Evolutionary conservation across 2,797 vertebrate genomes (phyloP).

Genomic region (Semaprochilodus insignis): DNA sequence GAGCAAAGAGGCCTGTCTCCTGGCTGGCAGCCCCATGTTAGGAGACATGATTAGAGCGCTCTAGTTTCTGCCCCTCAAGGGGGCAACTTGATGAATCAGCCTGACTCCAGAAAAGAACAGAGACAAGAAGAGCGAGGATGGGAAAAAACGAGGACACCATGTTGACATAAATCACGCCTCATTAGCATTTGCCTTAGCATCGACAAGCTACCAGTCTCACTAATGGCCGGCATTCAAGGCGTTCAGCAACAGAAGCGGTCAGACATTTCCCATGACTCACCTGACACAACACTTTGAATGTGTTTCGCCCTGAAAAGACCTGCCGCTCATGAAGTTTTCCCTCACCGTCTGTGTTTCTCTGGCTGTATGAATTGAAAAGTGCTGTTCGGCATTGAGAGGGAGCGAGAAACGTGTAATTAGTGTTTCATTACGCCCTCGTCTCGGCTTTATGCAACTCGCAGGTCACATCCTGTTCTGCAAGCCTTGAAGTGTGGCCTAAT

Average conservation of each 20-base stretch:
- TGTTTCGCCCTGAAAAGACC: conserved; percentile 12
- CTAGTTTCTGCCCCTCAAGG: conserved; percentile 75
- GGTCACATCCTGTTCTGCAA: conserved; percentile 36
- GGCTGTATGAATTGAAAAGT: conserved; percentile 16
- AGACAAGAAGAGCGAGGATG: conserved; percentile 30
- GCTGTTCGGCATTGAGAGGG: conserved; percentile 2
- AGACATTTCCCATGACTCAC: conserved; percentile 12
- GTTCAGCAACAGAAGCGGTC: conserved; percentile 18
- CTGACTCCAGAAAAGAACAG: conserved; percentile 45
- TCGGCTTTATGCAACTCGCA: conserved; percentile 31
- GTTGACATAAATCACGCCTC: conserved; percentile 45
- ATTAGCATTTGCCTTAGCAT: conserved; percentile 21
- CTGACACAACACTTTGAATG: background rate
- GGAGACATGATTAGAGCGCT: conserved; percentile 81
- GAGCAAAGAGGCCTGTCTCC: conserved; percentile 70
- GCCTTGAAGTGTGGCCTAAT: background rate
- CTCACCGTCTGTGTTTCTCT: background rate
- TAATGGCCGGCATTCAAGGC: conserved; percentile 29
- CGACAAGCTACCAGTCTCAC: conserved; percentile 4
- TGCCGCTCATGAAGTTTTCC: background rate
- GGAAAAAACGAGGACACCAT: conserved; percentile 18
- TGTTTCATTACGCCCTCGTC: background rate
- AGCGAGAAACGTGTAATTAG: conserved; percentile 18
- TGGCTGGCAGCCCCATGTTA: conserved; percentile 73
- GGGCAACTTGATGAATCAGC: conserved; percentile 73